Evolutionary conservation across 2,888 invertebrate genomes (phyloP), one percentile per base, ranked within the genome.

Genomic region (Habrosyne pyritoides): DNA sequence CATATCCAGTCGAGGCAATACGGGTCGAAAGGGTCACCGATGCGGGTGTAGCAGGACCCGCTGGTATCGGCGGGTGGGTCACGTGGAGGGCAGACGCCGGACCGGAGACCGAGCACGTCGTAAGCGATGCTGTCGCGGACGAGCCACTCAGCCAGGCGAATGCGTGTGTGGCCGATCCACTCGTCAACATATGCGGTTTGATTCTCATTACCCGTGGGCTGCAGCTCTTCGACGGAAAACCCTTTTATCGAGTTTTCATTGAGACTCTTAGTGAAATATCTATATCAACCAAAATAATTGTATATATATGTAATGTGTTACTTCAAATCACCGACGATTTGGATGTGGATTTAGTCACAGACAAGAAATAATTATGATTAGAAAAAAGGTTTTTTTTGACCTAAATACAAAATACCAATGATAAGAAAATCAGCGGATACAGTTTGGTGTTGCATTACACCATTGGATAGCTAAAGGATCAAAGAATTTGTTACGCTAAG

Each of bases 121-220:
- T 4, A 6, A 6, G 14, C 36, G 6, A 18, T 14, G 87, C 33
- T 96, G 86, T 5, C 94, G 86, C 75, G 96, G 96, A 51, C 84
- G 86, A 12, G 88, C 85, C 2, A 88, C 87, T 6, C 95, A 96
- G 96, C 50, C 77, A 84, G 22, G 77, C 75, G 36, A 8, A 93
- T 92, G 56, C 93, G 86, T 4, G 80, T 73, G 0, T 94, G 94
- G 47, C 95, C 83, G 96, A 96, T 96, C 51, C 54, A 42, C 14
- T 42, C 14, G 36, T 42, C 36, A 1, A 42, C 18, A 6, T 42
- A 42, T 14, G 14, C 7, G 3, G 36, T 18, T 18, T 42, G 36
- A 42, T 18, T 42, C 8, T 18, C 18, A 42, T n/a, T 2, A 1
- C 77, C 79, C 10, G 63, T 58, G 18, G 21, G 26, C 36, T 55